A percentile compares a stretch with the other conserved stretches of the same genome.
Conservation (phyloP, 2,888 invertebrate genomes). For the Tetanocera ferruginea region DNA sequence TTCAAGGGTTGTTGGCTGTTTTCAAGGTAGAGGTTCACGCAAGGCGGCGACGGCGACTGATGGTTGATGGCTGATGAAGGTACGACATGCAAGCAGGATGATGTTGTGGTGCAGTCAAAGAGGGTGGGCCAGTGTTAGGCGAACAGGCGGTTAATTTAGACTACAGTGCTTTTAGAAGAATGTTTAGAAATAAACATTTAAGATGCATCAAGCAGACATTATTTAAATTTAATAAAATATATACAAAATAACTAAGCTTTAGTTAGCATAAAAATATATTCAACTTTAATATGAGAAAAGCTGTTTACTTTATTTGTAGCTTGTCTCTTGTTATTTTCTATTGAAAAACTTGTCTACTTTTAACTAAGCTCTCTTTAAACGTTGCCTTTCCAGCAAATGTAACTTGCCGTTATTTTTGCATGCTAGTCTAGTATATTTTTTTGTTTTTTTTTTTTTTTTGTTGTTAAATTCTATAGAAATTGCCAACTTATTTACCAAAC, state of each 20-base stretch:
- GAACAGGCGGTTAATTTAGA: background rate
- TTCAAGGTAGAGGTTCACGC: constrained; percentile 1
- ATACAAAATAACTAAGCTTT: too few species aligned
- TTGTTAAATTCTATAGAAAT: too few species aligned
- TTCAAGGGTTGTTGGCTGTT: constrained; percentile 24
- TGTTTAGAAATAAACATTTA: background rate
- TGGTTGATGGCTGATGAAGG: background rate
- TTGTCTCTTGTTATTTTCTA: background rate
- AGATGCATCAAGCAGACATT: background rate
- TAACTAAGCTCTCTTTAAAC: background rate
- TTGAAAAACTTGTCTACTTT: background rate
- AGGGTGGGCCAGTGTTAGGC: background rate
- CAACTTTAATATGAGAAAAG: too few species aligned
- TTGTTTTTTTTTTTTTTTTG: background rate
- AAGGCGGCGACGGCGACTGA: background rate
- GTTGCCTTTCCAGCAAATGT: background rate
- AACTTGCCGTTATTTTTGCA: background rate
- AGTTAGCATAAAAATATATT: too few species aligned
- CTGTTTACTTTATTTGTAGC: too few species aligned
- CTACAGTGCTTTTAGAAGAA: background rate
- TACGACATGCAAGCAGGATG: constrained; percentile 16
- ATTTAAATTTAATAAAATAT: background rate
- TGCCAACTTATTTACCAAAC: background rate
- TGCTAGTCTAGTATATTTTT: background rate
- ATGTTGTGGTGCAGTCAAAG: background rate